A percentile compares a stretch with the other conserved stretches of the same genome.
Evolutionary conservation across 2,797 vertebrate genomes (phyloP).

Genomic region (Picus viridis): DNA sequence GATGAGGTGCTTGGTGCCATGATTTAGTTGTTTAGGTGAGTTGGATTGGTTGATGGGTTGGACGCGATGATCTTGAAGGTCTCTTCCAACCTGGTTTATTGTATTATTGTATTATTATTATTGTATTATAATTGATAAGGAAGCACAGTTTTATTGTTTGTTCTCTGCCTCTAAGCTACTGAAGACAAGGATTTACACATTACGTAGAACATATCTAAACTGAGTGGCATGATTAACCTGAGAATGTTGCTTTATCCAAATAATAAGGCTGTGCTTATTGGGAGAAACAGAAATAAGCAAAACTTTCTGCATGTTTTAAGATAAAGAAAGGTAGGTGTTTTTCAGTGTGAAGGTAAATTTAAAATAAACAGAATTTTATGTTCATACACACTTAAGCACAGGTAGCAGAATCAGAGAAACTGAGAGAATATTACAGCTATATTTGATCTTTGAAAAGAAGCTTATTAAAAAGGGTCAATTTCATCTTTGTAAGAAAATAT

Average conservation of each 20-base stretch:
- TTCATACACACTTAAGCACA: neutral
- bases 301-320: neutral
- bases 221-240: neutral
- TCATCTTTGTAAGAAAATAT: slow-evolving; percentile 49
- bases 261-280: neutral
- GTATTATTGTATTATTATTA: too few relatives aligned
- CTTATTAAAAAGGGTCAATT: slow-evolving; percentile 31
- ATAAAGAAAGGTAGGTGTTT: neutral
- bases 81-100: too few relatives aligned
- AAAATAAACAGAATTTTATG: neutral
- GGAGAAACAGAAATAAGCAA: neutral
- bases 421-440: neutral
- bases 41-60: too few relatives aligned
- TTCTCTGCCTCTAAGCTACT: neutral
- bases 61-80: too few relatives aligned
- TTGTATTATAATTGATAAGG: neutral
- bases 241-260: neutral
- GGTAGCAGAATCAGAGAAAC: neutral
- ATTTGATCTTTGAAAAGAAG: slow-evolving; percentile 14
- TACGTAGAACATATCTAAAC: neutral
- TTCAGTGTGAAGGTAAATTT: neutral
- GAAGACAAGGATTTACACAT: neutral
- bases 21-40: too few relatives aligned
- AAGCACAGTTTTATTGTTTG: neutral
- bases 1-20: too few relatives aligned